phyloP scores from a whole-genome alignment of 2,888 invertebrate species.

The Ptychoptera contaminata region DNA sequence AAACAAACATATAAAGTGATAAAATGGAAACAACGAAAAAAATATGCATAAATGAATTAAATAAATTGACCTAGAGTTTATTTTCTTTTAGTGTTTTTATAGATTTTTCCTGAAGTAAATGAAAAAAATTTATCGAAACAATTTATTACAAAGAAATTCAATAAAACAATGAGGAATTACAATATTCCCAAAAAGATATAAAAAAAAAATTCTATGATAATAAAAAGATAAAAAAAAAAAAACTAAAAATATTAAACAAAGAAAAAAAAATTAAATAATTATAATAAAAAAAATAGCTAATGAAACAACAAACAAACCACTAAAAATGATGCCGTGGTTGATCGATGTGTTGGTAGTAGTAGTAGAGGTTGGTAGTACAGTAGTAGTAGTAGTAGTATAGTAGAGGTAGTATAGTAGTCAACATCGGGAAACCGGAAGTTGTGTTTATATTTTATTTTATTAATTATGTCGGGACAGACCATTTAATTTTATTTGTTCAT shows the following conservation, averaged over 20 bases:
- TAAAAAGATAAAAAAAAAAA: too few species aligned
- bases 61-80: too few species aligned
- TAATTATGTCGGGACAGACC: too few species aligned
- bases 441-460: background rate
- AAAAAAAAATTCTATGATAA: background rate
- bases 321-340: constrained; percentile 15
- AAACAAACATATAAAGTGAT: background rate
- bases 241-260: constrained; percentile 1
- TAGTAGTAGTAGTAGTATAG: constrained; percentile 7
- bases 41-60: constrained; percentile 1
- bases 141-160: too few species aligned
- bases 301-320: constrained; percentile 16
- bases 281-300: constrained; percentile 12
- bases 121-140: too few species aligned
- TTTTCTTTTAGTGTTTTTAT: too few species aligned
- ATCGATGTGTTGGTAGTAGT: constrained; percentile 12
- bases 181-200: constrained; percentile 3
- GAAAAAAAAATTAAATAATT: constrained; percentile 5
- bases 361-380: constrained; percentile 7
- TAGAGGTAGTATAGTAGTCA: constrained; percentile 1
- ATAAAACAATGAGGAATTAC: too few species aligned
- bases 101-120: too few species aligned
- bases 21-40: background rate
- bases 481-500: too few species aligned
- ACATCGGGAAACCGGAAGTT: background rate